Conservation (phyloP, 2,797 vertebrate genomes). For the Danio aesculapii region DNA sequence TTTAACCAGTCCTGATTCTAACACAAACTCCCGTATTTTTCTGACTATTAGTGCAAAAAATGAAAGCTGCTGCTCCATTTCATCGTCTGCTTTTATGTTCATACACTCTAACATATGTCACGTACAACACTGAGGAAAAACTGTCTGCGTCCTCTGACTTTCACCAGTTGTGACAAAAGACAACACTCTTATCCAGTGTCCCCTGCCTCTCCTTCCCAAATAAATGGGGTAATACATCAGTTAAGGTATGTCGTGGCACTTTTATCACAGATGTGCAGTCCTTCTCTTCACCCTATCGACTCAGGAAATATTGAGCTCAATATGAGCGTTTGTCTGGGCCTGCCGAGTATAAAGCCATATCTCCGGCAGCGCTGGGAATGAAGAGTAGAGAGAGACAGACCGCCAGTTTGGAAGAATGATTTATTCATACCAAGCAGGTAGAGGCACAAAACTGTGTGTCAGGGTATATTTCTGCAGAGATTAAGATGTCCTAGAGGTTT, state of each 20-base stretch:
- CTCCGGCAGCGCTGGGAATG: conserved; percentile 43
- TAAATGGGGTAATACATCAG: conserved; percentile 52
- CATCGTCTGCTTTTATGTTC: too few species aligned
- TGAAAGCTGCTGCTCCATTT: too few species aligned
- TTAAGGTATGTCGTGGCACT: conserved; percentile 40
- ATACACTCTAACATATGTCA: neutral
- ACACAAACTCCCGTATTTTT: too few species aligned
- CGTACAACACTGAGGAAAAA: conserved; percentile 33
- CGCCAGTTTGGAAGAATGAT: conserved; percentile 52
- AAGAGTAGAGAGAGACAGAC: conserved; percentile 13
- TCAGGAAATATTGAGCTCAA: conserved; percentile 16
- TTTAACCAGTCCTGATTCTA: too few species aligned
- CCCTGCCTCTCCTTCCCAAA: conserved; percentile 46
- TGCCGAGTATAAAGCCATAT: conserved; percentile 48
- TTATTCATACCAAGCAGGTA: conserved; percentile 72
- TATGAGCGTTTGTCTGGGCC: conserved; percentile 17
- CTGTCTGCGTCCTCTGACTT: conserved; percentile 33
- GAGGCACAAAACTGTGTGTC: conserved; percentile 54
- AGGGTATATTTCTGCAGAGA: conserved; percentile 72
- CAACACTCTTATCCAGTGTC: conserved; percentile 40
- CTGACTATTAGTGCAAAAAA: too few species aligned
- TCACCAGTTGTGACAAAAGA: conserved; percentile 38
- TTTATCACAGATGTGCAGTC: conserved; percentile 46
- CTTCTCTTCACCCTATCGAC: conserved; percentile 42
- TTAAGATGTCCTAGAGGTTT: conserved; percentile 71